Base-by-base conservation (phyloP, 2,113 vertebrate genomes). In the Neotoma lepida region DNA sequence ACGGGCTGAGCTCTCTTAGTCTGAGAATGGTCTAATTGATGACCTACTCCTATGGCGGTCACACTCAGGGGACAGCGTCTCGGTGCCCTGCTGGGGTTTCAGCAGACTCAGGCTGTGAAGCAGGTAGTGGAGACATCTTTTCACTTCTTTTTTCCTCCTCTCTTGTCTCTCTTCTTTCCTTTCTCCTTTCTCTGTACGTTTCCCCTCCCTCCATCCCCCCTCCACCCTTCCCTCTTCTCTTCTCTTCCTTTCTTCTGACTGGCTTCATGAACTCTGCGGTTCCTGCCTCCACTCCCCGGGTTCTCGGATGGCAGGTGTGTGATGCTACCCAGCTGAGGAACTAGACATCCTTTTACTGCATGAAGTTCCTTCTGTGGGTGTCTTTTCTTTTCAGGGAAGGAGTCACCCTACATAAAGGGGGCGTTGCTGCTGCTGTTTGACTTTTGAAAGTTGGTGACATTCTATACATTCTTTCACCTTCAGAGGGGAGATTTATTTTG, bases 401-500 rank as follows among this genome's bases (percentile, higher is more conserved):
- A 44, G 51, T 70, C 56, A 76, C 86, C 39, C 35, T 88, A 68
- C 82, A 78, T 51, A 58, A 68, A 93, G 18, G 30, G 68, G 86
- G 41, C 33, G 1, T 84, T 90, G 24, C 56, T 44, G 10, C 22
- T 88, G 41, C 41, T 2, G 3, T 49, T n/a, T 7, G 33, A 63
- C 30, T 82, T 87, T 89, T 77, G 68, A 87, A 91, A 91, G 56
- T 87, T 93, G 80, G 84, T 89, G 92, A 41, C 94, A 66, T 94
- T 93, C 64, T 93, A 73, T 85, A 90, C 81, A 81, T 93, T 85
- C 61, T 76, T 94, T 81, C 77, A 88, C 54, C 58, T 80, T 76
- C 26, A 22, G 81, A 86, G 85, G 85, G 78, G 39, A 95, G 89
- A 91, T 96, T 96, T 91, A 91, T 96, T 94, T 95, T 94, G 88